These are phyloP conservation scores for Crotalus viridis DNA, from an alignment of 2,113 vertebrate species.

Conservation along the genomic window DNA sequence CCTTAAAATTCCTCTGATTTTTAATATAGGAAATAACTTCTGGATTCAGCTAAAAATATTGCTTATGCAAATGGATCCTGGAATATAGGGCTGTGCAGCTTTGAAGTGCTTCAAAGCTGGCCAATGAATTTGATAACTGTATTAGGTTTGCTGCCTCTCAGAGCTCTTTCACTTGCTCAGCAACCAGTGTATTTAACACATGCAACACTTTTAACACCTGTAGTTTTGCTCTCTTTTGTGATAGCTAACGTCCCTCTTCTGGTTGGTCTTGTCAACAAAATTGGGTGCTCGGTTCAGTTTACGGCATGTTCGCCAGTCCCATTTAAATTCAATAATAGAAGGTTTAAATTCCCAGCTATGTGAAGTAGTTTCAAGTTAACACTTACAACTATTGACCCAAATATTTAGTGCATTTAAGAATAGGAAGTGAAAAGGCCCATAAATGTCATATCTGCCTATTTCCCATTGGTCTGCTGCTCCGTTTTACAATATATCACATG, in stretches of 20 bases:
- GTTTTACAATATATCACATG: neutral
- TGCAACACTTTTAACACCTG: neutral
- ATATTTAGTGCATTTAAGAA: neutral
- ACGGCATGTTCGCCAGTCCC: neutral
- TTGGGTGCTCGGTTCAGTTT: neutral
- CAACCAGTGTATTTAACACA: neutral
- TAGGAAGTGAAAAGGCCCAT: neutral
- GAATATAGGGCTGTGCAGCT: neutral
- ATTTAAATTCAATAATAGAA: neutral
- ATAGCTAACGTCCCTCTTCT: neutral
- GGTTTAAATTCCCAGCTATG: neutral
- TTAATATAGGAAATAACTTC: neutral
- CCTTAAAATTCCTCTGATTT: neutral
- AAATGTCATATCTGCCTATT: neutral
- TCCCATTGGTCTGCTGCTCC: neutral
- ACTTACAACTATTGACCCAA: neutral
- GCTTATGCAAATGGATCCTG: neutral
- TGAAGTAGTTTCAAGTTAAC: neutral
- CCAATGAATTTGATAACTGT: neutral
- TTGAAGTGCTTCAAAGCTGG: neutral
- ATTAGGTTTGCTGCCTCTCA: neutral
- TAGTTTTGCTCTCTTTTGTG: neutral
- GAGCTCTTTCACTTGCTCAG: neutral
- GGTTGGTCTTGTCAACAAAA: neutral
- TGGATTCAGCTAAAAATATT: neutral